A percentile compares a stretch with the other conserved stretches of the same genome.
These are phyloP conservation scores for Capitulum mitella DNA, from an alignment of 2,888 invertebrate genomes.

Conservation along the genomic window DNA sequence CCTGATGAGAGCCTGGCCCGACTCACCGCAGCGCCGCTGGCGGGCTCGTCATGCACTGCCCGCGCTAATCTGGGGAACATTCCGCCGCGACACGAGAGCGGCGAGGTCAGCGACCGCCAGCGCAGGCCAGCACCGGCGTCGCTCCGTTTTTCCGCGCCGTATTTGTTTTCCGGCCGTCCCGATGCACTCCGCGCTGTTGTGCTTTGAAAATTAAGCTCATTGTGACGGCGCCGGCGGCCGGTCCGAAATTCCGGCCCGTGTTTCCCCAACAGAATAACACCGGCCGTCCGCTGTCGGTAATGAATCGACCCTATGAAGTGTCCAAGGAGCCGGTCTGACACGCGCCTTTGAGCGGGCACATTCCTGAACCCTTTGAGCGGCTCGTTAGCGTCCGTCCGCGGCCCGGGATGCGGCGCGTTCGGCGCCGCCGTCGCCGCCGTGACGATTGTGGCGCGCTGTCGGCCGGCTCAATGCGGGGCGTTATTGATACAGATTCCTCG, in stretches of 20 bases:
- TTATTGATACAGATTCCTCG: slow-evolving; percentile 21
- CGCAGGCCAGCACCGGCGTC: too few species aligned
- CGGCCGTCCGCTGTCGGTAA: neutral
- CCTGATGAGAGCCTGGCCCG: neutral
- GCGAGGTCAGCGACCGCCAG: too few species aligned
- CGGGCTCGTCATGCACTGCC: neutral
- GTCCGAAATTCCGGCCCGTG: neutral
- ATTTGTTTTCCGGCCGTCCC: slow-evolving; percentile 4
- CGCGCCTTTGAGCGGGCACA: slow-evolving; percentile 13
- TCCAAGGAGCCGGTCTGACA: neutral
- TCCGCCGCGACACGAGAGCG: neutral
- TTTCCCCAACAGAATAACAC: neutral
- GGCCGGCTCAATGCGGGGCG: neutral
- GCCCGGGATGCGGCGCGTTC: neutral
- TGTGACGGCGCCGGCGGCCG: neutral
- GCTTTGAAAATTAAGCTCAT: slow-evolving; percentile 15
- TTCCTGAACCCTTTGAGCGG: slow-evolving; percentile 18
- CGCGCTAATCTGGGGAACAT: neutral
- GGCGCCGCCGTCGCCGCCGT: neutral
- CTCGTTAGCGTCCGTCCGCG: neutral
- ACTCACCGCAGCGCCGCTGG: neutral
- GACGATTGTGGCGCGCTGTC: neutral
- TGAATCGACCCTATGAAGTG: slow-evolving; percentile 7
- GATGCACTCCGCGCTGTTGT: neutral
- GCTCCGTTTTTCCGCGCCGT: neutral